Percentiles rank a stretch among this genome's conserved stretches.
Conservation (phyloP, 2,797 vertebrate genomes). For the Macrochelys suwanniensis region DNA sequence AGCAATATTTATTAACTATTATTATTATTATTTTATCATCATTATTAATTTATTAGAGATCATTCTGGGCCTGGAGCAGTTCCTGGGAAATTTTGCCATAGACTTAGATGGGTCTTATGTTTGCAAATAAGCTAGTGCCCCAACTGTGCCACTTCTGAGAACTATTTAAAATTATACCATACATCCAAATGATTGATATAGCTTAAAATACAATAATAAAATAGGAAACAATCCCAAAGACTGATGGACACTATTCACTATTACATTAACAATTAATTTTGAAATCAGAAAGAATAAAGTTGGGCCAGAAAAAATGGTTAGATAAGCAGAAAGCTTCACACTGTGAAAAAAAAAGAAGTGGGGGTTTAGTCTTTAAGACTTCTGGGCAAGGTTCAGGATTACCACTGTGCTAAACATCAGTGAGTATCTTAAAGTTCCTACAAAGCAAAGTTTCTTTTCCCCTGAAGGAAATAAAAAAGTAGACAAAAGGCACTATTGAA, state of each 20-base stretch:
- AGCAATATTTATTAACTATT: neutral
- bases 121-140: neutral
- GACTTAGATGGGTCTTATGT: neutral
- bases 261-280: constrained; percentile 70
- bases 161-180: neutral
- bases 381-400: constrained; percentile 49
- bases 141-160: neutral
- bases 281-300: constrained; percentile 62
- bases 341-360: constrained; percentile 21
- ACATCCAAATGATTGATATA: constrained; percentile 2
- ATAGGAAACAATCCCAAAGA: constrained; percentile 42
- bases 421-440: constrained; percentile 5
- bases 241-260: constrained; percentile 52
- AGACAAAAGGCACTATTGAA: constrained; percentile 26
- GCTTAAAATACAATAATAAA: constrained; percentile 54
- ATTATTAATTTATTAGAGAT: neutral
- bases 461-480: constrained; percentile 13
- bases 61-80: neutral
- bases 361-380: constrained; percentile 42
- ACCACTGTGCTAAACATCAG: constrained; percentile 8
- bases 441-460: constrained; percentile 39
- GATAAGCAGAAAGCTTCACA: neutral
- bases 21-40: neutral
- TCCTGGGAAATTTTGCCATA: neutral
- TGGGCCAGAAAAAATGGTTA: constrained; percentile 3